phyloP scores from a whole-genome alignment of 2,113 vertebrate genomes.

The Tetrao urogallus region DNA sequence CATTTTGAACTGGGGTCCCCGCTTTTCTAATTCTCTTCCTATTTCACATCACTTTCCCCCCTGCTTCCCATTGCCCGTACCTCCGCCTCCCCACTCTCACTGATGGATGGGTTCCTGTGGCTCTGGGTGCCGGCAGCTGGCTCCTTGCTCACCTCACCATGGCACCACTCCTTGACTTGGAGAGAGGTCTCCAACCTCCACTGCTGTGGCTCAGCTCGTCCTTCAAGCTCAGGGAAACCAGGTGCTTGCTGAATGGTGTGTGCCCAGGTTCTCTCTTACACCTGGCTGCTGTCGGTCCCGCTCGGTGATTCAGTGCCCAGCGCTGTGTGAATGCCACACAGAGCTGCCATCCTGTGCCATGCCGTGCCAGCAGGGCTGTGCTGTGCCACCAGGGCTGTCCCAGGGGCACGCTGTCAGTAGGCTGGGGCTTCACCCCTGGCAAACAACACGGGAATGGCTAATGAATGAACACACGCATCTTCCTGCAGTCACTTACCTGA shows the following conservation, averaged over 20 bases:
- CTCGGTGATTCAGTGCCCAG: rapidly evolving
- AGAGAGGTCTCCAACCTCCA: not conserved
- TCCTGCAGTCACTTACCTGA: slow-evolving; percentile 47
- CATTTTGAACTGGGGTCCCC: slow-evolving; percentile 54
- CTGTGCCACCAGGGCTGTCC: not conserved
- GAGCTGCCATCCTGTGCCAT: too few species aligned
- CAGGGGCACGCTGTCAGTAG: not conserved
- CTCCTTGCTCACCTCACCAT: not conserved
- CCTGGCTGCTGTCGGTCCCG: not conserved
- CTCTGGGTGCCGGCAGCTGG: not conserved
- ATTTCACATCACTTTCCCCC: not conserved
- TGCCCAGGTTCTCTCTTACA: not conserved
- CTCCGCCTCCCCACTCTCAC: not conserved
- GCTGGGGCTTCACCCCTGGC: not conserved
- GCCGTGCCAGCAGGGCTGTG: not conserved
- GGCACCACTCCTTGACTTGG: not conserved
- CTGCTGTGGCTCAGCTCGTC: rapidly evolving
- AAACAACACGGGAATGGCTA: not conserved
- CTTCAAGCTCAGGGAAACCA: not conserved
- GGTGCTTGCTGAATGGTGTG: rapidly evolving
- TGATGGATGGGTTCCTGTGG: slow-evolving; percentile 62
- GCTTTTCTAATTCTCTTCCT: slow-evolving; percentile 57
- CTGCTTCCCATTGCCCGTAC: not conserved
- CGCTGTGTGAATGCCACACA: too few species aligned
- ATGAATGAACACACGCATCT: not conserved